A percentile compares a stretch with the other conserved stretches of the same genome.
These are phyloP conservation scores for Drepanosiphum platanoidis DNA, from an alignment of 2,888 invertebrate genomes.

Conservation along the genomic window DNA sequence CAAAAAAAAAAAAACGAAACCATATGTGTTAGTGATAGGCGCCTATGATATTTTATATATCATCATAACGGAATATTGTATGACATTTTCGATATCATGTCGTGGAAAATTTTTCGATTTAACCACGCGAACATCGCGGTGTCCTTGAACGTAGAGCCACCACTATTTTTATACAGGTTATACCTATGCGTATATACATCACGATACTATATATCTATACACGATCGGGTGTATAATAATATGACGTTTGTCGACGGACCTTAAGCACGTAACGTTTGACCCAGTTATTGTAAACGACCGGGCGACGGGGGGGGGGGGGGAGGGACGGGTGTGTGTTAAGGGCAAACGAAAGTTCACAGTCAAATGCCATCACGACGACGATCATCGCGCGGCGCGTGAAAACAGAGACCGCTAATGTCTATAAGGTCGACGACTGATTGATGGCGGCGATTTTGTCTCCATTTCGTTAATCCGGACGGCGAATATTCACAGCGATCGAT, in stretches of 20 bases:
- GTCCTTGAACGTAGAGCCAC: slow-evolving; percentile 32
- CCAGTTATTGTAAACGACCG: not conserved
- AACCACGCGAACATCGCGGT: not conserved
- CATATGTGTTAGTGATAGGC: too few species aligned
- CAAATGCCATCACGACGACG: slow-evolving; percentile 48
- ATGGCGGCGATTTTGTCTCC: too few species aligned
- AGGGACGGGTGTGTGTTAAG: not conserved
- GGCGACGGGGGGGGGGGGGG: not conserved
- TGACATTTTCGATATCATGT: not conserved
- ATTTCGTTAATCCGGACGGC: too few species aligned
- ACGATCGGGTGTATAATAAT: too few species aligned
- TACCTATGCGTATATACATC: not conserved
- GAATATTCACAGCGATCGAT: too few species aligned
- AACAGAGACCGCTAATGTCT: too few species aligned
- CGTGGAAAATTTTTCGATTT: not conserved
- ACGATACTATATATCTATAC: not conserved
- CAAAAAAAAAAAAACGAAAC: too few species aligned
- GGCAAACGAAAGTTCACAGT: slow-evolving; percentile 52
- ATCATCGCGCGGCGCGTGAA: too few species aligned
- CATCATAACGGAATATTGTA: too few species aligned
- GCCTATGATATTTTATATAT: too few species aligned
- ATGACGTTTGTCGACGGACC: not conserved
- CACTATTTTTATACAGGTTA: not conserved
- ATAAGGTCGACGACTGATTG: too few species aligned
- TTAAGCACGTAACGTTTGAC: slow-evolving; percentile 38